Base-by-base conservation (phyloP, 2,113 vertebrate genomes). In the Macaca mulatta region DNA sequence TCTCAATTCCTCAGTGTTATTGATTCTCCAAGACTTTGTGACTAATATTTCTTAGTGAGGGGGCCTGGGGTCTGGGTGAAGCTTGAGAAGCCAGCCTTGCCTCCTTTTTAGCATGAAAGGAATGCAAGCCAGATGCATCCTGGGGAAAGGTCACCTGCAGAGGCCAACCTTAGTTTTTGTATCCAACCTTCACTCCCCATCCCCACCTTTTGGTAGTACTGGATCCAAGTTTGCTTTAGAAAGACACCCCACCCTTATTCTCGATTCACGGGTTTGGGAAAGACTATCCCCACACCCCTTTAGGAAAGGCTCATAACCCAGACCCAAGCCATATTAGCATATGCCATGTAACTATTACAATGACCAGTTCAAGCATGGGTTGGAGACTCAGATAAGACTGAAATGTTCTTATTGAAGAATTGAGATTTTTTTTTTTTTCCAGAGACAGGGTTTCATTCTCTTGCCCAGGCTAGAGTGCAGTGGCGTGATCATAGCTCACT, bases 11-110 rank as follows among this genome's bases (percentile, higher is more conserved):
- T 90, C 5, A 3, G 16, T 61, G 52, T 69, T 79, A 83, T 52
- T 89, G 95, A 90, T 79, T 96, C 74, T 79, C 50, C 23, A 85
- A 61, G 40, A 18, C n/a, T 82, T 96, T 57, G 35, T 93, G 94
- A 95, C 67, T 94, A 74, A 89, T 80, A 59, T 64, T 79, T 96
- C 78, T 92, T 89, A 89, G 72, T 17, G 38, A 91, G 25, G n/a
- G 84, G 57, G 11, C 2, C 35, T 90, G 74, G 18, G 23, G 32
- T 72, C 88, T 72, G 30, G 45, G 16, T 8, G 14, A 70, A 96
- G 55, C n/a, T 57, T 22, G 18, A 18, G 23, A 77, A 10, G 20
- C 1, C 40, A 89, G 50, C 2, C 4, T 81, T 69, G n/a, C 9
- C 18, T 77, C 3, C 48, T 57, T 89, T 78, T 67, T 32, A 75